These are phyloP conservation scores for Rhinoptilus africanus DNA, from an alignment of 2,113 vertebrate species.

Conservation along the genomic window DNA sequence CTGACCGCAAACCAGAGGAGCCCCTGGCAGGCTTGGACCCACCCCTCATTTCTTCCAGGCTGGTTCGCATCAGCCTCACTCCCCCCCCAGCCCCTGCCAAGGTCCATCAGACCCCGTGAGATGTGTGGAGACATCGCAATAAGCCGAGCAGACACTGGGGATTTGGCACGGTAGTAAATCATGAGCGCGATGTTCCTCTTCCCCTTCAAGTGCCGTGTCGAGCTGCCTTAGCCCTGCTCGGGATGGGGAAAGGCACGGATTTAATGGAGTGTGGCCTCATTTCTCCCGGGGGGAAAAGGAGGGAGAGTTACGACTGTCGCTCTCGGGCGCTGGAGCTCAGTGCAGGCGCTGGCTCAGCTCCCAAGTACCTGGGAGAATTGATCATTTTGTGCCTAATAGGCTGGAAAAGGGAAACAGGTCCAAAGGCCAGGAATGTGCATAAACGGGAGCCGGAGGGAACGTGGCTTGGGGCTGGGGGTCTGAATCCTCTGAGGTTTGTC, in stretches of 20 bases:
- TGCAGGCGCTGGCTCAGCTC: background rate
- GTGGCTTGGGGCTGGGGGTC: background rate
- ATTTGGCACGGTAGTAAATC: background rate
- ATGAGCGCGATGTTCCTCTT: fast-evolving
- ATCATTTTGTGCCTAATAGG: background rate
- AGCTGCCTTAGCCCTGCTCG: background rate
- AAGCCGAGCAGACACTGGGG: fast-evolving
- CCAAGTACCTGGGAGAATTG: background rate
- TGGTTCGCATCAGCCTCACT: background rate
- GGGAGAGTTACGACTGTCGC: background rate
- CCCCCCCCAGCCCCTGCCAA: background rate
- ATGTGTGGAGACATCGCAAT: fast-evolving
- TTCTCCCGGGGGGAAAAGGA: background rate
- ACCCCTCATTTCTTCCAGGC: background rate
- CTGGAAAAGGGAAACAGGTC: background rate
- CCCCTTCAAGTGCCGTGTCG: fast-evolving
- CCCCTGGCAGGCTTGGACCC: background rate
- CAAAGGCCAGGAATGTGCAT: background rate
- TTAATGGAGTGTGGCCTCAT: background rate
- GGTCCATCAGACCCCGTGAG: fast-evolving
- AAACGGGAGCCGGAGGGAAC: background rate
- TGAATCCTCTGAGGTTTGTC: background rate
- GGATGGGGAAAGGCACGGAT: background rate
- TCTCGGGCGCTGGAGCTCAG: background rate
- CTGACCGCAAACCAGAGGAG: background rate